Evolutionary conservation across 2,797 vertebrate genomes (phyloP).

Genomic region (Gallirallus australis): DNA sequence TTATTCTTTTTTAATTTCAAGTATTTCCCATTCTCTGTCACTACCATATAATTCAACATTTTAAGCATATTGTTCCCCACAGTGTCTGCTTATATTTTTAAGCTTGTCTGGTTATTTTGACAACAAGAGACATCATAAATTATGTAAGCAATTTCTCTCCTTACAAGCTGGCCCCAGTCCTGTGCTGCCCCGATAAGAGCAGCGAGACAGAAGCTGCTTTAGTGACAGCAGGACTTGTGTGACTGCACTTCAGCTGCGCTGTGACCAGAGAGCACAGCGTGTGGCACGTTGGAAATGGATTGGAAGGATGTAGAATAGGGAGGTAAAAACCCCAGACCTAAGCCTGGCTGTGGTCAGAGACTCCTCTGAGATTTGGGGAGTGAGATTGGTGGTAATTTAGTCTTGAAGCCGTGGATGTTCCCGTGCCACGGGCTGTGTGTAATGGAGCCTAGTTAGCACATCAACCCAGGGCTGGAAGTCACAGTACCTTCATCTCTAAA

Average conservation of each 20-base stretch:
- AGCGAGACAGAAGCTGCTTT: not conserved
- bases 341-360: not conserved
- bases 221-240: not conserved
- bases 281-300: not conserved
- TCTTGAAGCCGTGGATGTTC: not conserved
- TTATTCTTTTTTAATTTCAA: not conserved
- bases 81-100: not conserved
- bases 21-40: not conserved
- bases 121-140: not conserved
- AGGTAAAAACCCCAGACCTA: accelerated
- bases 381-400: not conserved
- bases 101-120: slow-evolving; percentile 3
- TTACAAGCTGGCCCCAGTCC: not conserved
- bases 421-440: accelerated
- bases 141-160: not conserved
- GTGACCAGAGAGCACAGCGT: not conserved
- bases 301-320: not conserved
- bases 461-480: not conserved
- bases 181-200: not conserved
- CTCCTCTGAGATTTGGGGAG: not conserved
- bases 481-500: not conserved
- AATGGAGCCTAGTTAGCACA: accelerated
- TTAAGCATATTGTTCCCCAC: not conserved
- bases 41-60: not conserved
- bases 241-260: not conserved